phyloP scores from a whole-genome alignment of 2,797 vertebrate species.

The Gambusia yucatana region DNA sequence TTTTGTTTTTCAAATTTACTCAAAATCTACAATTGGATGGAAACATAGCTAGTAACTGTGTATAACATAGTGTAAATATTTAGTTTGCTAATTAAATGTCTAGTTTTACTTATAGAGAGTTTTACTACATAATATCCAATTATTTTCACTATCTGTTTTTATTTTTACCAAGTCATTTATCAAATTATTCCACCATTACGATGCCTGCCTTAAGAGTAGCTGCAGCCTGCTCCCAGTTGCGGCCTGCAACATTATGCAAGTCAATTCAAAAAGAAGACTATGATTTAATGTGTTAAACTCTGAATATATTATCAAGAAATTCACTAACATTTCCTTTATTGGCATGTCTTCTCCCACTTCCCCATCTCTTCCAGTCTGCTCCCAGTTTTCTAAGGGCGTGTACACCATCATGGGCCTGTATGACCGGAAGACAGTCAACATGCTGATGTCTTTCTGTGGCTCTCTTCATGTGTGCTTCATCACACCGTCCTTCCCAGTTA shows the following conservation, averaged over 20 bases:
- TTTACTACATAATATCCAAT: not conserved
- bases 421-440: constrained; percentile 94
- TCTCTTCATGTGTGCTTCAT: constrained; percentile 97
- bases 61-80: too few species aligned
- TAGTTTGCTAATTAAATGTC: too few species aligned
- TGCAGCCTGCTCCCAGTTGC: too few species aligned
- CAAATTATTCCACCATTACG: not conserved
- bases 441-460: constrained; percentile 97
- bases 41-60: too few species aligned
- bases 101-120: too few species aligned
- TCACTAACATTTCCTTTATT: not conserved
- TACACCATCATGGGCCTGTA: constrained; percentile 98
- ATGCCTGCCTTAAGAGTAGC: not conserved
- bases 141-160: not conserved
- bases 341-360: not conserved
- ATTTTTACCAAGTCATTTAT: not conserved
- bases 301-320: not conserved
- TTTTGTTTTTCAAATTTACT: too few species aligned
- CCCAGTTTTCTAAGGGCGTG: constrained; percentile 97
- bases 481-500: constrained; percentile 93
- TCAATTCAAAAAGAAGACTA: not conserved
- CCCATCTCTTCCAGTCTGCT: constrained; percentile 86
- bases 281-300: not conserved
- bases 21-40: too few species aligned
- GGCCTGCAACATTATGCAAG: not conserved